Evolutionary conservation across 2,888 invertebrate species (phyloP), one percentile per base, ranked within the genome.

Genomic region (Galerucella nymphaeae): DNA sequence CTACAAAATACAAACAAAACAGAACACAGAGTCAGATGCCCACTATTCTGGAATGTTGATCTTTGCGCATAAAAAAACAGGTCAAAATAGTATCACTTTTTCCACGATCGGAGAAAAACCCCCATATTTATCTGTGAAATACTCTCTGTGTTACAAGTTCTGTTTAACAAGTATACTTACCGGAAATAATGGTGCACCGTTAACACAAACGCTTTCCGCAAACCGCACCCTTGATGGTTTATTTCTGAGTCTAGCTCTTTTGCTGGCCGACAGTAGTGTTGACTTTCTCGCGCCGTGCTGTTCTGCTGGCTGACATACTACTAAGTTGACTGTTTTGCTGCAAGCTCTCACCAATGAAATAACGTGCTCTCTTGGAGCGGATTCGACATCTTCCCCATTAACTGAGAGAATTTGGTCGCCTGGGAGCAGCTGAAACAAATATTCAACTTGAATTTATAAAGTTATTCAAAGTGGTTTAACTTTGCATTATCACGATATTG

Each of bases 341-440:
- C 96, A 96, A 0, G 95, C 93, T 50, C 96, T 90, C 50, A 97
- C 96, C 78, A 96, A 89, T 53, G 95, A 92, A 79, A 97, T 96
- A 61, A 96, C 96, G 85, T 94, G 94, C 85, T 96, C 96, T 45
- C 96, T 89, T 0, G 96, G 95, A 2, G 96, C 94, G 63, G 90
- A 87, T 84, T 93, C 92, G 13, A 97, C 97, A 84, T 97, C 96
- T 86, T 96, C 95, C 1, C 95, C 96, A 85, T 97, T 96, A 63
- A 97, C 96, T 79, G 92, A 91, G 50, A 96, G 90, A 81, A 97
- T 96, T 86, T 96, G 96, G 85, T 97, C 97, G 6, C 96, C 96
- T 0, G 97, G 96, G 82, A 95, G 91, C 75, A 97, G 87, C 90
- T 92, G 87, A 16, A 69, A 63, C 38, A 41, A 55, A 69, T 30